phyloP scores from a whole-genome alignment of 2,797 vertebrate species.

The Erpetoichthys calabaricus region DNA sequence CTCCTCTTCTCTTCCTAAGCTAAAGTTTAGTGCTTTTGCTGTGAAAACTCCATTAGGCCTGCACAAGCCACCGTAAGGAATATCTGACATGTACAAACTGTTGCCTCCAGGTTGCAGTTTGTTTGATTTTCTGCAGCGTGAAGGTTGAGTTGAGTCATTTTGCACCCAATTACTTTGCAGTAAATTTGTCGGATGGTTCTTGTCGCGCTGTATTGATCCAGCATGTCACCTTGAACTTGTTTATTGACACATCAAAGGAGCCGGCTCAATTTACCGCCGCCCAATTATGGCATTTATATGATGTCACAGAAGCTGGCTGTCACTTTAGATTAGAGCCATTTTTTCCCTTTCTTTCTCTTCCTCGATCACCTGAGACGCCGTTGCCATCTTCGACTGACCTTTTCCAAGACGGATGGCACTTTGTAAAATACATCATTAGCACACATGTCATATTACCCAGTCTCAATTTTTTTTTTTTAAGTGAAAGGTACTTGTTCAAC shows the following conservation, averaged over 20 bases:
- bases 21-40: conserved; percentile 1
- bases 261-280: conserved; percentile 83
- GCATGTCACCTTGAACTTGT: conserved; percentile 97
- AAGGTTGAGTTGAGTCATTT: conserved; percentile 84
- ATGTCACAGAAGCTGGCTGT: conserved; percentile 77
- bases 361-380: conserved; percentile 48
- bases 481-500: conserved; percentile 57
- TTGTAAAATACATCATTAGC: conserved; percentile 71
- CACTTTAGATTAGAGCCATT: conserved; percentile 49
- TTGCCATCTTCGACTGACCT: conserved; percentile 70
- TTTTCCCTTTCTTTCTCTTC: conserved; percentile 30
- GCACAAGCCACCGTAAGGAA: conserved; percentile 33
- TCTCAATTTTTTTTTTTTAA: conserved; percentile 41
- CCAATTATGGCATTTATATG: conserved; percentile 98
- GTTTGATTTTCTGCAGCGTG: conserved; percentile 57
- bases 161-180: conserved; percentile 97
- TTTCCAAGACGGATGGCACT: conserved; percentile 61
- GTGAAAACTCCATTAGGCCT: conserved; percentile 33
- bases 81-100: conserved; percentile 54
- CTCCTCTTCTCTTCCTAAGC: background rate
- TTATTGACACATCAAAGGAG: conserved; percentile 96
- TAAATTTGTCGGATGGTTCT: conserved; percentile 97
- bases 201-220: conserved; percentile 92
- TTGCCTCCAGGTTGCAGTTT: conserved; percentile 42
- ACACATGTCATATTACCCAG: conserved; percentile 55